phyloP scores from a whole-genome alignment of 2,113 vertebrate genomes.

The Etheostoma spectabile region DNA sequence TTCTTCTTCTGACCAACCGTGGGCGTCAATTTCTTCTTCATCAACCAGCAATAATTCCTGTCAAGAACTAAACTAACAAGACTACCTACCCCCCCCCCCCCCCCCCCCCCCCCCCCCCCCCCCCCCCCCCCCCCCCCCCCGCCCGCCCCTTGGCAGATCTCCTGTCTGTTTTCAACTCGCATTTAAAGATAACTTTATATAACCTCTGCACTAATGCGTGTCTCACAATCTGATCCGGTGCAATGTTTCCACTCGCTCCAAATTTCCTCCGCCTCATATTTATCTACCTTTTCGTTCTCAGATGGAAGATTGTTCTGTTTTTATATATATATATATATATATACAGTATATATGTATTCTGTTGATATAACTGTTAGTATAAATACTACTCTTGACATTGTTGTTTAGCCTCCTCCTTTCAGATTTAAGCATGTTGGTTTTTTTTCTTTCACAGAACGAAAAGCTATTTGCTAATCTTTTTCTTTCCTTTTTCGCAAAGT shows the following conservation, averaged over 20 bases:
- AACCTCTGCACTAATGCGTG: conserved; percentile 80
- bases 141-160: too few species aligned
- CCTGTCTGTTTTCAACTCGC: not conserved
- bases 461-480: conserved; percentile 41
- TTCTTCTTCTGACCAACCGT: not conserved
- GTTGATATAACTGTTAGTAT: conserved; percentile 77
- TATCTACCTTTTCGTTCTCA: conserved; percentile 73
- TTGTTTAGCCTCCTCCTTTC: conserved; percentile 64
- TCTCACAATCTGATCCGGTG: conserved; percentile 81
- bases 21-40: not conserved
- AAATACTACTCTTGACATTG: conserved; percentile 58
- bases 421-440: conserved; percentile 74
- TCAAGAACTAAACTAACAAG: conserved; percentile 10
- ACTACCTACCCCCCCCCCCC: not conserved
- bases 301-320: conserved; percentile 74
- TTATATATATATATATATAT: conserved; percentile 46
- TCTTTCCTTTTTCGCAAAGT: conserved; percentile 23
- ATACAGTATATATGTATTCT: conserved; percentile 63
- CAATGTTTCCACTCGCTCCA: conserved; percentile 65
- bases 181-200: conserved; percentile 29
- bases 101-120: accelerated
- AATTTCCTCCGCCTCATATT: conserved; percentile 67
- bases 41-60: conserved; percentile 67
- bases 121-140: too few species aligned
- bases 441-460: conserved; percentile 63